A percentile compares a stretch with the other conserved stretches of the same genome.
These are phyloP conservation scores for Nannospalax galili DNA, from an alignment of 2,113 vertebrate genomes.

Conservation along the genomic window DNA sequence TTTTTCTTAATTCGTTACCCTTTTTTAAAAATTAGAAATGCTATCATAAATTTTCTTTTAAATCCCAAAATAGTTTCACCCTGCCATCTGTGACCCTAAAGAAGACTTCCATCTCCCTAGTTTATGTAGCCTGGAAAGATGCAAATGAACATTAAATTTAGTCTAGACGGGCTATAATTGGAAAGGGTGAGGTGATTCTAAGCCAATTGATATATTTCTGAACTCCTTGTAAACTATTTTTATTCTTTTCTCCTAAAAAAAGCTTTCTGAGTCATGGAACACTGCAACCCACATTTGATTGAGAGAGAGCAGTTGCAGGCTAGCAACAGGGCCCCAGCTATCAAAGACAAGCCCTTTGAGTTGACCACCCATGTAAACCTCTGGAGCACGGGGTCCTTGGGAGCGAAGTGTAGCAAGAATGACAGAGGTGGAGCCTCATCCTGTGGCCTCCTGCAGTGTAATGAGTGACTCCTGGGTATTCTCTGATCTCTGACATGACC, in stretches of 20 bases:
- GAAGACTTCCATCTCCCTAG: constrained; percentile 40
- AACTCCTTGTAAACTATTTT: constrained; percentile 24
- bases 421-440: constrained; percentile 77
- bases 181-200: constrained; percentile 24
- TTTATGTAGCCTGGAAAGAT: constrained; percentile 46
- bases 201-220: constrained; percentile 6
- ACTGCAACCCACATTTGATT: not conserved
- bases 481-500: constrained; percentile 84
- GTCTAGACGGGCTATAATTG: constrained; percentile 40
- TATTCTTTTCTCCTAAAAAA: not conserved
- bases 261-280: not conserved
- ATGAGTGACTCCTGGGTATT: constrained; percentile 83
- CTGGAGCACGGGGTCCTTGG: constrained; percentile 1
- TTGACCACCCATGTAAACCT: not conserved
- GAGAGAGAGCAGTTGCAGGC: not conserved
- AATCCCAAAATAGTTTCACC: constrained; percentile 55
- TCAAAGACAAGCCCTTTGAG: constrained; percentile 36
- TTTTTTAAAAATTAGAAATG: not conserved
- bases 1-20: not conserved
- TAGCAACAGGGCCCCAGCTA: constrained; percentile 16
- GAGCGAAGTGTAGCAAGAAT: constrained; percentile 74
- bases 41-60: constrained; percentile 55
- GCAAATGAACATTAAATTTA: constrained; percentile 67
- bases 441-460: too few species aligned
- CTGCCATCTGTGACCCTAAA: constrained; percentile 60